phyloP scores from a whole-genome alignment of 2,113 vertebrate species.

The Eira barbara region DNA sequence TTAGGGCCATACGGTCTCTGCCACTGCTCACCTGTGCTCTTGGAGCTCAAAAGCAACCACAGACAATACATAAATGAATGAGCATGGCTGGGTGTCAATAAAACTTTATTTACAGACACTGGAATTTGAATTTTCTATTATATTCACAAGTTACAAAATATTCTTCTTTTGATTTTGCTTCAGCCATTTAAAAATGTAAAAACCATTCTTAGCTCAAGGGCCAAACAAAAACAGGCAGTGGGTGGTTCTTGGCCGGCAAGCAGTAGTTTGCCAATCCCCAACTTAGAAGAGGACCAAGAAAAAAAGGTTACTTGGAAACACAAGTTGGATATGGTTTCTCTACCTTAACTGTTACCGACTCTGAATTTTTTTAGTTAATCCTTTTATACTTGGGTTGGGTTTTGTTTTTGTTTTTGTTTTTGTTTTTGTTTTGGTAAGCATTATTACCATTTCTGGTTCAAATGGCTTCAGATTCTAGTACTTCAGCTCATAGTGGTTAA shows the following conservation, averaged over 20 bases:
- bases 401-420: too few species aligned
- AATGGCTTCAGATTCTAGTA: neutral
- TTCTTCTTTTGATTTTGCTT: neutral
- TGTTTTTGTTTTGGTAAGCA: neutral
- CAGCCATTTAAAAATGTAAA: slow-evolving; percentile 21
- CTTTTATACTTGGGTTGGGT: neutral
- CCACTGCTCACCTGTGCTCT: neutral
- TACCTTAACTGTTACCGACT: neutral
- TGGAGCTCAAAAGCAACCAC: neutral
- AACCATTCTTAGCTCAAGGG: neutral
- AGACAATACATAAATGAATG: neutral
- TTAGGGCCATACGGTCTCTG: neutral
- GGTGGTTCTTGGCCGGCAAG: neutral
- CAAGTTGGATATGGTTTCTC: neutral
- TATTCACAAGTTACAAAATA: neutral
- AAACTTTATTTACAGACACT: neutral
- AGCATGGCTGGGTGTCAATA: neutral
- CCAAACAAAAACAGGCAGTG: neutral
- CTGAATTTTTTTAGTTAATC: neutral
- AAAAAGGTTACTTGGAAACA: neutral
- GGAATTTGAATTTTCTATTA: neutral
- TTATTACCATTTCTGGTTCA: neutral
- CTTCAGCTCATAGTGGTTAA: neutral
- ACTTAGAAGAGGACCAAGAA: neutral
- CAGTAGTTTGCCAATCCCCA: neutral